Percentiles rank a stretch among this genome's conserved stretches.
phyloP scores from a whole-genome alignment of 2,113 vertebrate genomes.

The Sceloporus undulatus region DNA sequence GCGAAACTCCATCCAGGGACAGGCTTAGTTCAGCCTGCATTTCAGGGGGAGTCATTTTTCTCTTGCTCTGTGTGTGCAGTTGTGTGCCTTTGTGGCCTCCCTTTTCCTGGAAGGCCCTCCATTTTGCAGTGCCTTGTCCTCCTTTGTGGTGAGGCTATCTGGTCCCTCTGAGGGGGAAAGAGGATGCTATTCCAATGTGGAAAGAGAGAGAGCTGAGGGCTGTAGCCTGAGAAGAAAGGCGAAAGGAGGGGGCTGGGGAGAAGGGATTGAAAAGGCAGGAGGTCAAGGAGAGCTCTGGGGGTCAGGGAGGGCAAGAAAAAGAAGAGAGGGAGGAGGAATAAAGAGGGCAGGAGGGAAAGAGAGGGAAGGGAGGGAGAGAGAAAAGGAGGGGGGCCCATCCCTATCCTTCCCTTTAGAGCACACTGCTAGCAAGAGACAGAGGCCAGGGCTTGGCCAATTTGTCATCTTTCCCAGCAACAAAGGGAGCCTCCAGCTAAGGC shows the following conservation, averaged over 20 bases:
- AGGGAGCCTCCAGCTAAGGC: slow-evolving; percentile 51
- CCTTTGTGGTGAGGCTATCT: too few species aligned
- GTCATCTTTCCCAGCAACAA: slow-evolving; percentile 71
- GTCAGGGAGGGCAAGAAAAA: neutral
- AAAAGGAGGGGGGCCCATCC: slow-evolving; percentile 67
- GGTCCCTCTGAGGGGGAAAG: too few species aligned
- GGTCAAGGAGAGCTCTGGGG: slow-evolving; percentile 14
- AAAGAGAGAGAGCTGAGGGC: slow-evolving; percentile 44
- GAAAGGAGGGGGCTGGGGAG: slow-evolving; percentile 59
- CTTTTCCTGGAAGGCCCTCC: too few species aligned
- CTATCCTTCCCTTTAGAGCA: slow-evolving; percentile 72
- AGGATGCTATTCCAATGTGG: too few species aligned
- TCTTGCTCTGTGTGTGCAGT: too few species aligned
- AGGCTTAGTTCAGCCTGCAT: too few species aligned
- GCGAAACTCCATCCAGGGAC: too few species aligned
- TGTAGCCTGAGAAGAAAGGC: slow-evolving; percentile 21
- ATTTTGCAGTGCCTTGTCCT: too few species aligned
- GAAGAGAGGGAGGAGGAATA: slow-evolving; percentile 65
- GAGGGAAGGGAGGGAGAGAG: slow-evolving; percentile 51
- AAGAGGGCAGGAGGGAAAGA: slow-evolving; percentile 59
- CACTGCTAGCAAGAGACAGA: slow-evolving; percentile 60
- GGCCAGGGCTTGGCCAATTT: slow-evolving; percentile 64
- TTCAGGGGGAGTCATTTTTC: too few species aligned
- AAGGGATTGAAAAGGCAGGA: neutral
- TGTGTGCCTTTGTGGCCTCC: too few species aligned